phyloP scores from a whole-genome alignment of 2,888 invertebrate species.

The Lasioglossum pauxillum region DNA sequence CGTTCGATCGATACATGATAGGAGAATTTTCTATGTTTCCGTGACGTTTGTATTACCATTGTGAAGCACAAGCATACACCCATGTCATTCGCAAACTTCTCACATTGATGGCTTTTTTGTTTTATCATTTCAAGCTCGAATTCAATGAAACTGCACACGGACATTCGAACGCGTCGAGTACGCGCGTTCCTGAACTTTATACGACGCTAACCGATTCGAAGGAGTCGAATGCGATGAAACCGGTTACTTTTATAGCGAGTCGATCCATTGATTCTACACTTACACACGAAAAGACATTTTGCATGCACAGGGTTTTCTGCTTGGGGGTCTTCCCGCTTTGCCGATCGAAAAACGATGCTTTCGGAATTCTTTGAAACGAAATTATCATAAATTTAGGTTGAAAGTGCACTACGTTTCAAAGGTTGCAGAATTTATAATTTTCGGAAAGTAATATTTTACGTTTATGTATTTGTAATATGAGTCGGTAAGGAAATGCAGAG shows the following conservation, averaged over 20 bases:
- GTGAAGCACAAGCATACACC: conserved; percentile 38
- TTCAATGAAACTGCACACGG: background rate
- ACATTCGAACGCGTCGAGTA: background rate
- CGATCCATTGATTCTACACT: conserved; percentile 18
- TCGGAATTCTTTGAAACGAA: background rate
- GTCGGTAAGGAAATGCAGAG: background rate
- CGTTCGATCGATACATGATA: background rate
- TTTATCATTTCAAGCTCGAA: background rate
- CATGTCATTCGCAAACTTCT: conserved; percentile 52
- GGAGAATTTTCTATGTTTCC: conserved; percentile 9
- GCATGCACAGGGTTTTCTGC: conserved; percentile 34
- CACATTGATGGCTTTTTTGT: conserved; percentile 14
- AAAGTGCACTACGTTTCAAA: background rate
- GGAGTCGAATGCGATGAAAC: background rate
- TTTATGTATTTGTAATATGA: background rate
- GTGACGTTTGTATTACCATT: conserved; percentile 17
- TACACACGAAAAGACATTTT: background rate
- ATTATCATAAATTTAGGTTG: too few species aligned
- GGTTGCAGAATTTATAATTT: background rate
- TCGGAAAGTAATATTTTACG: background rate
- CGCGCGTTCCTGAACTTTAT: background rate
- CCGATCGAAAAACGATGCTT: background rate
- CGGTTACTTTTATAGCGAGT: conserved; percentile 28
- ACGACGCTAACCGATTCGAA: conserved; percentile 1
- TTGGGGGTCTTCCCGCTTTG: background rate